Evolutionary conservation across 2,888 invertebrate species (phyloP), one percentile per base, ranked within the genome.

Genomic region (Macrostomum cliftonense): DNA sequence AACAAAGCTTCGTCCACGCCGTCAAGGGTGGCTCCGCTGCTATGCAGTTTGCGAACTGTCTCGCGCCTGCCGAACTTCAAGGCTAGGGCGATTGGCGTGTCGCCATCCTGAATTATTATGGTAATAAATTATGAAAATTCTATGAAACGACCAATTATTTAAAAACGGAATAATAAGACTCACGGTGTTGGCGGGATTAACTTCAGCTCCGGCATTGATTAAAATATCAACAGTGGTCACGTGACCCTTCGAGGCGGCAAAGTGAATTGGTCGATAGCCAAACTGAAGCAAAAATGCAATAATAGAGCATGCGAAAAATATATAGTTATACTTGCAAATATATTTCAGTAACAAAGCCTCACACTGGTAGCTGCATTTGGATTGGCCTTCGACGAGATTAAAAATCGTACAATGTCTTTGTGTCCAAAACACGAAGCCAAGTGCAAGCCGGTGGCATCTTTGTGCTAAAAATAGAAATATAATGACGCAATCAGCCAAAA

Each of bases 161-260:
- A n/a, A n/a, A n/a, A n/a, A n/a, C n/a, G n/a, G n/a, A 36, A 52
- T 50, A 21, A 12, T 17, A 49, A 52, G 9, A 28, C 36, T 36
- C 51, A 50, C 50, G 39, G 28, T 19, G n/a, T 49, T 50, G 16
- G 21, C 20, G 1, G 42, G 39, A 38, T 49, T 39, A 1, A 50
- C 50, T 16, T 50, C 20, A 20, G 50, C 50, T 11, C 50, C 50
- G 14, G 37, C 50, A 13, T 37, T 20, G 12, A 20, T 12, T 9
- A 50, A 36, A n/a, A 50, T 52, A 49, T 50, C 39, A 2, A 50
- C 49, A 2, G 50, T 50, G 11, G 38, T 51, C 39, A 50, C 50
- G 50, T 51, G 50, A 16, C 50, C 50, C 16, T 50, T 14, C 17
- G 21, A 20, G 19, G 50, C 49, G 50, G 50, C 50, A 38, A 50